phyloP scores from a whole-genome alignment of 2,888 invertebrate genomes.

The Willowsia nigromaculata region DNA sequence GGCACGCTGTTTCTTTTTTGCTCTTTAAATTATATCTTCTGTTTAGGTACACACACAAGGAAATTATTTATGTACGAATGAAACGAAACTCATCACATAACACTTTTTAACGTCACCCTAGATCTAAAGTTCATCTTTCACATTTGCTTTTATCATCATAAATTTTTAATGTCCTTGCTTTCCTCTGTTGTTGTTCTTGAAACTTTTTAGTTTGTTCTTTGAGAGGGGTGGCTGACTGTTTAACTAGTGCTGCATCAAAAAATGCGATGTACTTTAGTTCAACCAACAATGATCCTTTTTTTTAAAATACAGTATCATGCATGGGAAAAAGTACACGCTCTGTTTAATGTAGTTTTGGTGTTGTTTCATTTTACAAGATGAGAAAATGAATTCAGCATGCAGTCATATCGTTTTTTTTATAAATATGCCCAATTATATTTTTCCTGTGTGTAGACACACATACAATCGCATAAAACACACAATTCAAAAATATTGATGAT shows the following conservation, averaged over 20 bases:
- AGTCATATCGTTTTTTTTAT: not conserved
- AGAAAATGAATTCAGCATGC: not conserved
- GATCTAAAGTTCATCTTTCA: conserved; percentile 4
- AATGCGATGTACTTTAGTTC: not conserved
- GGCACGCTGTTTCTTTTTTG: too few relatives aligned
- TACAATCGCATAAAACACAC: not conserved
- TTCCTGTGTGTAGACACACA: not conserved
- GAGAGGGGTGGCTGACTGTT: not conserved
- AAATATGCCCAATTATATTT: conserved; percentile 21
- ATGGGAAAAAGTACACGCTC: conserved; percentile 48
- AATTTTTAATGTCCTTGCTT: not conserved
- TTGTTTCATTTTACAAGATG: conserved; percentile 15
- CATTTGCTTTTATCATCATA: not conserved
- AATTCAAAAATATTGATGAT: not conserved
- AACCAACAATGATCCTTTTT: not conserved
- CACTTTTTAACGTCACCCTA: not conserved
- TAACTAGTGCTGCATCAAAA: not conserved
- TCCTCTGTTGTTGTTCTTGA: conserved; percentile 27
- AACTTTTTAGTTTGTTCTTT: conserved; percentile 2
- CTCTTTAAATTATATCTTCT: not conserved
- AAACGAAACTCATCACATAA: not conserved
- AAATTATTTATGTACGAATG: not conserved
- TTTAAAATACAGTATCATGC: not conserved
- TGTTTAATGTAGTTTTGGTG: conserved; percentile 41
- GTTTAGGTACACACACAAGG: not conserved